These are phyloP conservation scores for Dromas ardeola DNA, from an alignment of 2,113 vertebrate genomes.

Conservation along the genomic window DNA sequence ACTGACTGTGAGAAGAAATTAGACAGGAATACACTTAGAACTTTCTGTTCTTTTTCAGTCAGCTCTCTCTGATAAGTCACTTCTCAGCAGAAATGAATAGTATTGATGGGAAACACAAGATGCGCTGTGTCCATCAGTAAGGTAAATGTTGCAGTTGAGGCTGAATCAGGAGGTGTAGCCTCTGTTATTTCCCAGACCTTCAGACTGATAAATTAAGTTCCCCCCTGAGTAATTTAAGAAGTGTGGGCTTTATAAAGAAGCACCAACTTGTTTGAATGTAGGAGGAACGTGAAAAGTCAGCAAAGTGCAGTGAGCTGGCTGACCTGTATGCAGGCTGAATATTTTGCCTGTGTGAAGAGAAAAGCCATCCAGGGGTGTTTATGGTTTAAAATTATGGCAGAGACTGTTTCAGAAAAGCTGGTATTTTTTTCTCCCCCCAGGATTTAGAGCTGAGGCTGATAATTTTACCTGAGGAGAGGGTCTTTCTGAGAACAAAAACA, in stretches of 20 bases:
- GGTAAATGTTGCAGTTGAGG: background rate
- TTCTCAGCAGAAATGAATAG: constrained; percentile 6
- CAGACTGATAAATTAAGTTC: background rate
- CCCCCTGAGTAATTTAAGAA: constrained; percentile 48
- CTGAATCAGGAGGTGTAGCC: background rate
- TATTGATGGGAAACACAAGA: constrained; percentile 1
- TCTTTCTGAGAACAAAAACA: background rate
- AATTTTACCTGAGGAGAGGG: background rate
- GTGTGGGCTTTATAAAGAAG: background rate
- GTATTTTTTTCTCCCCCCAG: background rate
- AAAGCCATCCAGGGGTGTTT: background rate
- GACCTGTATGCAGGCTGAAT: accelerated
- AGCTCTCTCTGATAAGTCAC: background rate
- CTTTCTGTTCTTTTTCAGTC: constrained; percentile 15
- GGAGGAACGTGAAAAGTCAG: constrained; percentile 63
- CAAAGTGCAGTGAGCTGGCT: background rate
- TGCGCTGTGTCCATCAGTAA: background rate
- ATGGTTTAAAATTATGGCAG: background rate
- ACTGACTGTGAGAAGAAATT: background rate
- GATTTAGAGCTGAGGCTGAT: background rate
- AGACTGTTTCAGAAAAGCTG: constrained; percentile 16
- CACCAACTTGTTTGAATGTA: constrained; percentile 20
- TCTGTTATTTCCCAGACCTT: constrained; percentile 34
- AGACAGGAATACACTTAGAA: background rate
- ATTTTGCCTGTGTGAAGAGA: background rate